phyloP scores from a whole-genome alignment of 2,888 invertebrate genomes.

The Drosophila histrio region DNA sequence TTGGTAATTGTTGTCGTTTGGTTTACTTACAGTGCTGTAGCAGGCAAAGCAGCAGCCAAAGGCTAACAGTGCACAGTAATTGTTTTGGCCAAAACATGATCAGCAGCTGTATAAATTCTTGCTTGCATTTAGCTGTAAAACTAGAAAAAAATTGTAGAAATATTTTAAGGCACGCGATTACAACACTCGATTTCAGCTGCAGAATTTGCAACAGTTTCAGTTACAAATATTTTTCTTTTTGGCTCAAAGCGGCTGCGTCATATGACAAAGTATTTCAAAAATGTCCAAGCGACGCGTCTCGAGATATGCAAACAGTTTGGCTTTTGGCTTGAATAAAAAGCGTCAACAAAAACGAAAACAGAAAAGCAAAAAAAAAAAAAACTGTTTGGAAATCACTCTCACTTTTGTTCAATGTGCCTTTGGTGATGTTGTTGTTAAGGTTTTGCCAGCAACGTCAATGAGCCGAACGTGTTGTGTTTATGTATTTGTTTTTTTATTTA shows the following conservation, averaged over 20 bases:
- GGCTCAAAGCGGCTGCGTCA: slow-evolving; percentile 51
- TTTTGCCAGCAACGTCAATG: slow-evolving; percentile 50
- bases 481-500: not conserved
- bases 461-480: slow-evolving; percentile 25
- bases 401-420: slow-evolving; percentile 76
- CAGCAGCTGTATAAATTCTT: slow-evolving; percentile 29
- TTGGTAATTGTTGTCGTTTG: not conserved
- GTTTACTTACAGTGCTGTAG: slow-evolving; percentile 63
- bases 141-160: slow-evolving; percentile 18
- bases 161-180: slow-evolving; percentile 43
- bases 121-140: slow-evolving; percentile 57
- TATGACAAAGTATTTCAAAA: slow-evolving; percentile 55
- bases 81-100: slow-evolving; percentile 75
- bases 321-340: slow-evolving; percentile 41
- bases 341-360: slow-evolving; percentile 44
- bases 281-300: slow-evolving; percentile 19
- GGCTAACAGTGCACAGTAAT: slow-evolving; percentile 54
- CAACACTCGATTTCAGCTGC: slow-evolving; percentile 44
- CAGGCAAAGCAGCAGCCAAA: slow-evolving; percentile 54
- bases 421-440: slow-evolving; percentile 45
- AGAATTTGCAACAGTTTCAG: slow-evolving; percentile 34
- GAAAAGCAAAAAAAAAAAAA: slow-evolving; percentile 32
- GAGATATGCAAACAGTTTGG: slow-evolving; percentile 50
- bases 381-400: slow-evolving; percentile 81
- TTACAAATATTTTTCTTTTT: not conserved